Evolutionary conservation across 2,888 invertebrate species (phyloP), one percentile per base, ranked within the genome.

Genomic region (Chrysopilus asiliformis): DNA sequence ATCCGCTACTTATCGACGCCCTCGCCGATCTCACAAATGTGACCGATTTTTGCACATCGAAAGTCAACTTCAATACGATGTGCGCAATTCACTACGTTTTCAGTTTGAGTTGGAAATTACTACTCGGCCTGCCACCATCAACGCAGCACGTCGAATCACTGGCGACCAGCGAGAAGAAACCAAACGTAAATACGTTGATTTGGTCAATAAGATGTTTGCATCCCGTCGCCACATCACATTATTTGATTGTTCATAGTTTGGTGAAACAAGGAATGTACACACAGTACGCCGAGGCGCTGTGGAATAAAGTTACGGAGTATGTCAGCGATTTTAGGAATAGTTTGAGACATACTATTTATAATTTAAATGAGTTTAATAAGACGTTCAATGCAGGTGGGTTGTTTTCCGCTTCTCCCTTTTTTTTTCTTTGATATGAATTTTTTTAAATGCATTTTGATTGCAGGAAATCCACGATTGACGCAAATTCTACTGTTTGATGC

Each of bases 21-120:
- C 64, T 91, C 4, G 76, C 91, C 17, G 76, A 83, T 45, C 76
- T 94, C 45, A 64, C 93, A 30, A 78, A 81, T 52, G 76, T 89
- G 1, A 79, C 86, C 3, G 79, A 85, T 48, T 74, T 85, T 39
- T 71, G 73, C 32, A 68, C 69, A 13, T 64, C 65, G 24, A 62
- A 66, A 41, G 64, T 66, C 13, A 51, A 72, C 2, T 71, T 73
- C 33, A 69, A 80, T 29, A 73, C 77, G 4, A 60, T 84, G 4
- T 83, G 89, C 47, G 83, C 87, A 0, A 79, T 87, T 38, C 89
- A 93, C 52, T 93, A 91, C 64, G 89, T 90, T 57, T 90, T 89
- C 59, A 80, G 60, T 47, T 49, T 57, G 19, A 56, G 56, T 25
- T 58, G 46, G 58, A 81, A 84, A 46, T 65, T 93, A 35, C 68